phyloP scores from a whole-genome alignment of 2,888 invertebrate species.

The Molanna angustata region DNA sequence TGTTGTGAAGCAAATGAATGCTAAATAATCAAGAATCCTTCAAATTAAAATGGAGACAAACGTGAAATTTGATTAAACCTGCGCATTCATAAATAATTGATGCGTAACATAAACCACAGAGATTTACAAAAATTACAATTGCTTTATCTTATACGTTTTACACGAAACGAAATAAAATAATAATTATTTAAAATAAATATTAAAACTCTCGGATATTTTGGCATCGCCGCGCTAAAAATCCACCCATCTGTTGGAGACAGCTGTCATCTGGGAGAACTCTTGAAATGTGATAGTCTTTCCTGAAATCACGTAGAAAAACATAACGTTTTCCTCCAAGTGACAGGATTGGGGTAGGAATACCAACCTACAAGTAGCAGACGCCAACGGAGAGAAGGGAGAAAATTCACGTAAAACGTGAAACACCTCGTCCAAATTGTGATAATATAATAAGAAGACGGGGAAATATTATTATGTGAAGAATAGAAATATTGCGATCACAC shows the following conservation, averaged over 20 bases:
- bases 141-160: too few species aligned
- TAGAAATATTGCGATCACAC: neutral
- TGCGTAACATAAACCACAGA: too few species aligned
- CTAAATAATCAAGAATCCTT: too few species aligned
- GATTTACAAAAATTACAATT: too few species aligned
- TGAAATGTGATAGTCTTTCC: constrained; percentile 19
- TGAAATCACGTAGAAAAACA: neutral
- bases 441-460: neutral
- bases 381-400: too few species aligned
- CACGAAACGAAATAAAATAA: too few species aligned
- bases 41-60: too few species aligned
- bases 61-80: too few species aligned
- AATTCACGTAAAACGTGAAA: neutral
- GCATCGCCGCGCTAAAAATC: neutral
- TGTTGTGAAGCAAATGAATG: too few species aligned
- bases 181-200: neutral
- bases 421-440: neutral
- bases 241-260: constrained; percentile 27
- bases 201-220: neutral
- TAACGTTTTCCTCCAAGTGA: neutral
- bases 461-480: neutral
- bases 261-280: constrained; percentile 26
- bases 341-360: too few species aligned
- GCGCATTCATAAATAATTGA: too few species aligned
- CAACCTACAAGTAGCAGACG: too few species aligned